Conservation (phyloP, 1,140 invertebrate species). For the Ostrea edulis region DNA sequence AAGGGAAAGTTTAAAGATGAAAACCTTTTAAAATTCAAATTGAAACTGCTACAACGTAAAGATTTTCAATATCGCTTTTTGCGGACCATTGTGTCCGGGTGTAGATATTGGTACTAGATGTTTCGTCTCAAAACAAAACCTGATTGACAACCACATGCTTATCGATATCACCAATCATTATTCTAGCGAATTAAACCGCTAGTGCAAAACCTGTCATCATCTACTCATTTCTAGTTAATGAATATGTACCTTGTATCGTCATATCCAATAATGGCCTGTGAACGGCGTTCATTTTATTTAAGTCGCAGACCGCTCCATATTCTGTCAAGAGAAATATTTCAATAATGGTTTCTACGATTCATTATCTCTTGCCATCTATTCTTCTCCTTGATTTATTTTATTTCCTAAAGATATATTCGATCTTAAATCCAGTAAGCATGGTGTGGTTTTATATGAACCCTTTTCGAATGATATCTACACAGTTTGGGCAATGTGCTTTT, state of each 20-base stretch:
- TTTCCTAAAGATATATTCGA: conserved; percentile 15
- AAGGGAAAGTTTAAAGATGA: conserved; percentile 24
- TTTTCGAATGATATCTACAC: no score
- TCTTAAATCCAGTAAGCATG: neutral
- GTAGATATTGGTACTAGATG: neutral
- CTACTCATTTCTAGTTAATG: conserved; percentile 5
- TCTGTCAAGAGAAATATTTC: neutral
- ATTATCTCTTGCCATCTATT: neutral
- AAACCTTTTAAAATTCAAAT: conserved; percentile 34
- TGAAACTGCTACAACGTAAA: conserved; percentile 1
- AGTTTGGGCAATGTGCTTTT: no score
- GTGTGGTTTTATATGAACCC: no score
- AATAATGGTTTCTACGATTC: neutral
- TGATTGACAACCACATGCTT: neutral
- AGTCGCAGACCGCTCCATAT: neutral
- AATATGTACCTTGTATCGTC: conserved; percentile 15
- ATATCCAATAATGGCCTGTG: neutral
- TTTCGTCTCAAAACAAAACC: neutral
- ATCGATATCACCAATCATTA: conserved; percentile 11
- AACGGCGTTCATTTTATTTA: neutral
- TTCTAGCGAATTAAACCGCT: neutral
- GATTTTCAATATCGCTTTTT: conserved; percentile 30
- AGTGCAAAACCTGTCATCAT: neutral
- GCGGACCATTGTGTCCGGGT: neutral
- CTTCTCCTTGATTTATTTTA: neutral